phyloP scores from a whole-genome alignment of 2,113 vertebrate genomes.

The Danionella cerebrum region DNA sequence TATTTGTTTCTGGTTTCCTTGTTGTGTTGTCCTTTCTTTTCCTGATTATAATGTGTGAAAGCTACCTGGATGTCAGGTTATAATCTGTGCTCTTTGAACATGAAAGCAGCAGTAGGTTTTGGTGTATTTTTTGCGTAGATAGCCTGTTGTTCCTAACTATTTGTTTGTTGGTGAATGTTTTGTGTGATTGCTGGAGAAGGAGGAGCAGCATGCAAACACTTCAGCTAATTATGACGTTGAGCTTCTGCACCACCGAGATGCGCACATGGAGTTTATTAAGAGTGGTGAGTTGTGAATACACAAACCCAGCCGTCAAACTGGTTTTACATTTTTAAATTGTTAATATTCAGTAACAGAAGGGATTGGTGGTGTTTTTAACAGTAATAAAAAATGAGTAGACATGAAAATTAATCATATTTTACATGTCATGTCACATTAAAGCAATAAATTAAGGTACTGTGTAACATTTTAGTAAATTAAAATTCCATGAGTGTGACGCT shows the following conservation, averaged over 20 bases:
- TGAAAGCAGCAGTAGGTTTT: constrained; percentile 57
- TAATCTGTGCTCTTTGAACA: constrained; percentile 41
- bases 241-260: constrained; percentile 93
- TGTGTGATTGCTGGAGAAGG: constrained; percentile 67
- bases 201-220: constrained; percentile 97
- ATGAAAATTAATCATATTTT: too few relatives aligned
- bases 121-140: neutral
- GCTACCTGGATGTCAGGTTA: constrained; percentile 26
- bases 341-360: too few relatives aligned
- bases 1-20: neutral
- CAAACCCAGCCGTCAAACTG: neutral
- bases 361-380: too few relatives aligned
- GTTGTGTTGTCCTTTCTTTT: neutral
- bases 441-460: too few relatives aligned
- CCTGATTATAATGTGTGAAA: neutral
- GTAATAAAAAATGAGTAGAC: too few relatives aligned
- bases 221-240: constrained; percentile 98
- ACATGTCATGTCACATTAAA: neutral
- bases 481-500: too few relatives aligned
- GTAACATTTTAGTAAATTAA: too few relatives aligned
- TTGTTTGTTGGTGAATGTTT: constrained; percentile 23
- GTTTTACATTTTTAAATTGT: too few relatives aligned
- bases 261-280: constrained; percentile 91
- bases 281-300: constrained; percentile 70
- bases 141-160: constrained; percentile 22